A percentile compares a stretch with the other conserved stretches of the same genome.
Conservation (phyloP, 2,888 invertebrate genomes). For the Homarus gammarus region DNA sequence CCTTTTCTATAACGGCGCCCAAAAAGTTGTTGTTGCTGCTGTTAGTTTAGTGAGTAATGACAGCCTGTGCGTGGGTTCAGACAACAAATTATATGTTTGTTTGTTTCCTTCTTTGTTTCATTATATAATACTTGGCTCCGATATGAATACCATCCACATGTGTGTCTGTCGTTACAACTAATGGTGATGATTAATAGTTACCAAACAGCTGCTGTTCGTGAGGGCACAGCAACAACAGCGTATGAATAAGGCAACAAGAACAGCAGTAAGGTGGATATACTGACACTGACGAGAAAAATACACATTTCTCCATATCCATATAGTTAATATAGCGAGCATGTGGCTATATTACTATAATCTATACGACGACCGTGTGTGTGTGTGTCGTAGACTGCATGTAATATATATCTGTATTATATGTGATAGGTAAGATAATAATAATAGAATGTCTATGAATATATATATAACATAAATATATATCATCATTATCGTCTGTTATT, state of each 20-base stretch:
- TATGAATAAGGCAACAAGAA: neutral
- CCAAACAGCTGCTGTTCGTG: neutral
- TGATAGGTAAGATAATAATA: neutral
- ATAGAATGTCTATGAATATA: neutral
- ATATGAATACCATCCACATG: too few species aligned
- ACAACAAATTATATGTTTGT: too few species aligned
- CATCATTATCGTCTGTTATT: too few species aligned
- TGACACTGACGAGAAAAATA: neutral
- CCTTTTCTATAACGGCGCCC: too few species aligned
- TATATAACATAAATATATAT: neutral
- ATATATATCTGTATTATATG: conserved; percentile 9
- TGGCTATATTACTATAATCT: neutral
- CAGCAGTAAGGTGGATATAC: neutral
- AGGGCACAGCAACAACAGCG: neutral
- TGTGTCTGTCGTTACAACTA: too few species aligned
- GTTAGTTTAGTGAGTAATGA: too few species aligned
- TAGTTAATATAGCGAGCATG: neutral
- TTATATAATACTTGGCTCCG: too few species aligned
- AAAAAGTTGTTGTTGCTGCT: too few species aligned
- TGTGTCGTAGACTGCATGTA: neutral
- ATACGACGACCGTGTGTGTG: too few species aligned
- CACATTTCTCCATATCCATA: neutral
- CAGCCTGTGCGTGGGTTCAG: too few species aligned
- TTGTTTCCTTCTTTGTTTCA: too few species aligned
- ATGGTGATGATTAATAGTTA: neutral